Evolutionary conservation across 2,888 invertebrate genomes (phyloP).

Genomic region (Homarus gammarus): DNA sequence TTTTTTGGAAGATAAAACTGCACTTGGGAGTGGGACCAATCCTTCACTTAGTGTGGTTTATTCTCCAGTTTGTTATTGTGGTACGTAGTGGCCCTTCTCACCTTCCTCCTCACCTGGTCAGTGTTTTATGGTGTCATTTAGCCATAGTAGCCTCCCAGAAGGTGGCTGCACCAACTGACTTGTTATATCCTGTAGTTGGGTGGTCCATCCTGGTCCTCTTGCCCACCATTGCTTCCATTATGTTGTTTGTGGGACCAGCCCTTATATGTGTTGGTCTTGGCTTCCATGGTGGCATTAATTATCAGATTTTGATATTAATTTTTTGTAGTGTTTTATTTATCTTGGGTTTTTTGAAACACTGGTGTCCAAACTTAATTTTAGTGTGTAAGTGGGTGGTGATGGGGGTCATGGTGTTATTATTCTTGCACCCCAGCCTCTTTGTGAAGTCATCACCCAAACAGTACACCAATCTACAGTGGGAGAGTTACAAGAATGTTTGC

Average conservation of each 20-base stretch:
- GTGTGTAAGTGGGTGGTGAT: conserved; percentile 9
- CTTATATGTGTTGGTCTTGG: conserved; percentile 28
- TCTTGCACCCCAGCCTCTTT: conserved; percentile 15
- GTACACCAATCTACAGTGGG: conserved; percentile 45
- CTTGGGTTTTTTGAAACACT: neutral
- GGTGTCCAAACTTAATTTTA: conserved; percentile 21
- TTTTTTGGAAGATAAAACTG: conserved; percentile 25
- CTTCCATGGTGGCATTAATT: neutral
- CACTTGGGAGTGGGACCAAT: conserved; percentile 41
- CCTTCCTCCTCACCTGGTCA: conserved; percentile 35
- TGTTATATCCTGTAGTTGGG: conserved; percentile 40
- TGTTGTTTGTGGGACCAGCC: conserved; percentile 20
- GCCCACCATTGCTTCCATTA: neutral
- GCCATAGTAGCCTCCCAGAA: conserved; percentile 18
- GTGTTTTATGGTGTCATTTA: conserved; percentile 47
- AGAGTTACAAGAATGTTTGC: conserved; percentile 53
- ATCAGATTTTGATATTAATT: neutral
- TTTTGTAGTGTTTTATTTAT: neutral
- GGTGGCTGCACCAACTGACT: neutral
- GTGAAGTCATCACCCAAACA: neutral
- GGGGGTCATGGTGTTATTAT: neutral
- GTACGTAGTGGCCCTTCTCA: neutral
- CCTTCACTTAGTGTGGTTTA: conserved; percentile 27
- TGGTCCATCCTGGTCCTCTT: conserved; percentile 39
- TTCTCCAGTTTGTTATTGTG: neutral